A percentile compares a stretch with the other conserved stretches of the same genome.
Evolutionary conservation across 2,113 vertebrate genomes (phyloP).

Genomic region (Gambusia holbrooki): DNA sequence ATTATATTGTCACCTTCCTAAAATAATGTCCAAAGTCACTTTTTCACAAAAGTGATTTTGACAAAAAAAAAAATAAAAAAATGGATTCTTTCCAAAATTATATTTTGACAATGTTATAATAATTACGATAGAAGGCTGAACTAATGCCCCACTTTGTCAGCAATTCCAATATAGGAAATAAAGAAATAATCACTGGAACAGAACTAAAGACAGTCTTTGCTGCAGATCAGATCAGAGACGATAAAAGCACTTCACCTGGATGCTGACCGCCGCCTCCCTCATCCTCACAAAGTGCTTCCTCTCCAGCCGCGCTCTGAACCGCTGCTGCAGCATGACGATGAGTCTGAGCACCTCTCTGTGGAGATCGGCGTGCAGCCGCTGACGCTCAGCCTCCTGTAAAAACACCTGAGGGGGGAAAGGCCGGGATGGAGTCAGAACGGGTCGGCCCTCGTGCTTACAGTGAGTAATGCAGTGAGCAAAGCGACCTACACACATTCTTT

Average conservation of each 20-base stretch:
- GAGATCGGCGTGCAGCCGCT: constrained; percentile 88
- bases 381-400: constrained; percentile 88
- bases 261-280: constrained; percentile 81
- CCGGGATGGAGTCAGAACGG: constrained; percentile 14
- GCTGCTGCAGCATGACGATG: constrained; percentile 86
- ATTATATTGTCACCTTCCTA: not conserved
- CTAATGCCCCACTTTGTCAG: not conserved
- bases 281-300: constrained; percentile 87
- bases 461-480: not conserved
- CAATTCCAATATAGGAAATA: not conserved
- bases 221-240: not conserved
- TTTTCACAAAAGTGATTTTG: too few species aligned
- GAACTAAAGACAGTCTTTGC: not conserved
- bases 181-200: not conserved
- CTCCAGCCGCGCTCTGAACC: constrained; percentile 86
- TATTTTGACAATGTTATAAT: not conserved
- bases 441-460: not conserved
- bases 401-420: constrained; percentile 85
- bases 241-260: constrained; percentile 86
- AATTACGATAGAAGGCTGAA: not conserved
- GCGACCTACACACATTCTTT: constrained; percentile 5
- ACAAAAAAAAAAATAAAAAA: too few species aligned
- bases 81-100: not conserved
- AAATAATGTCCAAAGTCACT: not conserved
- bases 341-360: constrained; percentile 89